Evolutionary conservation across 2,113 vertebrate species (phyloP), one percentile per base, ranked within the genome.

Genomic region (Gadus macrocephalus): DNA sequence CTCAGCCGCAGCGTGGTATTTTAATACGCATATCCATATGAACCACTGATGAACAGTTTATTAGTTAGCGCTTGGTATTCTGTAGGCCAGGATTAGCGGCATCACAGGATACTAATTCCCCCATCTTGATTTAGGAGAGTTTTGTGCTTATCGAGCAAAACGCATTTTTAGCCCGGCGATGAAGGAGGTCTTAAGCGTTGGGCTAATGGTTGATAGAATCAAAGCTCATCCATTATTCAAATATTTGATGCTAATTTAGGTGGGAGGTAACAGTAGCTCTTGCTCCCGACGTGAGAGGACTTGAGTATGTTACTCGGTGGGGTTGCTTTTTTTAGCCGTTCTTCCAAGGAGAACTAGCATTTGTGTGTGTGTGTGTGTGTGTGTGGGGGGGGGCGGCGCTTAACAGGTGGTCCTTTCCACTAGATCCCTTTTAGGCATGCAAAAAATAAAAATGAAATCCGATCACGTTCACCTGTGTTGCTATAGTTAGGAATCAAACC

Each of bases 241-340:
- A 72, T 59, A 19, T n/a, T 17, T n/a, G 15, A 20, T 69, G 71
- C 19, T 74, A 59, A 66, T 72, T 49, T 20, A 15, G 20, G 64
- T 27, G 58, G 22, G 16, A 22, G 27, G 70, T 66, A 71, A 80
- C 63, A 25, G 12, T 71, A 68, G 61, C 70, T 69, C 15, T 28
- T 59, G 17, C 20, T 68, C 64, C 0, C 65, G 74, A 75, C 66
- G 6, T 35, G 4, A 35, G 31, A 59, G 38, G 68, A 38, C 28
- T 42, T 66, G 64, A 22, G 65, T 55, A 49, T 74, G 75, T 75
- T 72, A 71, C 77, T 49, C 66, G 38, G 55, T 64, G 73, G 60
- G 66, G 0, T 12, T 28, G 67, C 83, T 84, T 84, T 87, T 76
- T 89, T 87, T 89, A 84, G 80, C 42, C 81, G 68, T 72, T 72